phyloP scores from a whole-genome alignment of 2,888 invertebrate species.

The Zonitis immaculata region DNA sequence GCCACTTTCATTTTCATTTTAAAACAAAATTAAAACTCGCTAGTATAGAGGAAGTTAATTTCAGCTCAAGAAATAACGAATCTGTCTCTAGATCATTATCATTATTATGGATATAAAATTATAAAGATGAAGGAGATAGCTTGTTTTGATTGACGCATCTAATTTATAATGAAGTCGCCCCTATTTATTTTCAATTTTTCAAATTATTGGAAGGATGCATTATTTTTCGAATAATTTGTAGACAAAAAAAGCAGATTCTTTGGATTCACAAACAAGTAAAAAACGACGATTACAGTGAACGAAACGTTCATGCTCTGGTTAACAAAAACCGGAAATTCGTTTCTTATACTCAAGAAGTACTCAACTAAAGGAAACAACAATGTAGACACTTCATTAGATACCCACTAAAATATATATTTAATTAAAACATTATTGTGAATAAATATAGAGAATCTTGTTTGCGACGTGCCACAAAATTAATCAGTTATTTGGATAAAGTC shows the following conservation, averaged over 20 bases:
- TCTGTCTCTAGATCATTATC: constrained; percentile 28
- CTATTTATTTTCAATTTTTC: neutral
- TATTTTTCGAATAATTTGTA: neutral
- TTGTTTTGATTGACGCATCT: constrained; percentile 8
- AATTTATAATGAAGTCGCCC: neutral
- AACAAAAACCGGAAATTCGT: constrained; percentile 16
- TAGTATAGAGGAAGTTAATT: constrained; percentile 31
- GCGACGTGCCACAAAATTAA: neutral
- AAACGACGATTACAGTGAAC: too few species aligned
- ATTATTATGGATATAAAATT: constrained; percentile 18
- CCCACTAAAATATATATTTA: too few species aligned
- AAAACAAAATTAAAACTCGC: neutral
- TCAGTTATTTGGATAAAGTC: neutral
- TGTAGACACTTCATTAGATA: constrained; percentile 13
- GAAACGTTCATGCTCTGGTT: constrained; percentile 16
- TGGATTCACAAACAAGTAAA: too few species aligned
- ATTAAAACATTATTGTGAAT: neutral
- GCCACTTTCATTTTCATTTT: constrained; percentile 19
- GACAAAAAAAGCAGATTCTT: constrained; percentile 1
- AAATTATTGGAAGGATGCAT: neutral
- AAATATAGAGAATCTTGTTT: too few species aligned
- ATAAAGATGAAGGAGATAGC: constrained; percentile 17
- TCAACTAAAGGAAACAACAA: constrained; percentile 8
- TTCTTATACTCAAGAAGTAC: constrained; percentile 8
- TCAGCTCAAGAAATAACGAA: constrained; percentile 30